Evolutionary conservation across 2,113 vertebrate species (phyloP), one percentile per base, ranked within the genome.

Genomic region (Euleptes europaea): DNA sequence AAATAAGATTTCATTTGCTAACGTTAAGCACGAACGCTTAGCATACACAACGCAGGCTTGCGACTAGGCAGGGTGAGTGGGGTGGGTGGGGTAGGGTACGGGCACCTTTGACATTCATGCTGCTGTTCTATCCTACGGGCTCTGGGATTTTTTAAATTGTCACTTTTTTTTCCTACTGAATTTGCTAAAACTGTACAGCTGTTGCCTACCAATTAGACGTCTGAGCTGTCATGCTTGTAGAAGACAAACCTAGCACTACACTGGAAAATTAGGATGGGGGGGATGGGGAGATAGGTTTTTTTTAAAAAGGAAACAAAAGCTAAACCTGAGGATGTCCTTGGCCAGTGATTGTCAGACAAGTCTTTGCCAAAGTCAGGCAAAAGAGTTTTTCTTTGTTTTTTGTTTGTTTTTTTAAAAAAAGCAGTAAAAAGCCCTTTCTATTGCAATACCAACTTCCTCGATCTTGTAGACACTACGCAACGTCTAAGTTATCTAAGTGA

Each of bases 361-460:
- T 33, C 85, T 82, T 42, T 85, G 76, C 73, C 49, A 85, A 88
- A 80, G 69, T 4, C 67, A 71, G 91, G 65, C 70, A 70, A 71
- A 51, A 23, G 80, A 71, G 74, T 65, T 71, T 1, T 38, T 28
- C 83, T 81, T 28, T 44, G 26, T 8, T 8, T 26, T 66, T 80
- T 38, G 67, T 73, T 63, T 84, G 28, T 70, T 74, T 38, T 26
- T 51, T 47, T 17, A 76, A 86, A 75, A 86, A 69, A 23, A 10
- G 5, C 38, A 63, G 76, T 82, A 77, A 80, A 79, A 72, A 87
- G 86, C 67, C 86, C 80, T 87, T 85, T 85, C 85, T 78, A 72
- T 72, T 73, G 44, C 80, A 87, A 80, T 73, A 79, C 57, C 81
- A 84, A 66, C 33, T 73, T 74, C 60, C 57, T 23, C 82, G 51